Evolutionary conservation across 2,797 vertebrate genomes (phyloP), one percentile per base, ranked within the genome.

Genomic region (Eupleurogrammus muticus): DNA sequence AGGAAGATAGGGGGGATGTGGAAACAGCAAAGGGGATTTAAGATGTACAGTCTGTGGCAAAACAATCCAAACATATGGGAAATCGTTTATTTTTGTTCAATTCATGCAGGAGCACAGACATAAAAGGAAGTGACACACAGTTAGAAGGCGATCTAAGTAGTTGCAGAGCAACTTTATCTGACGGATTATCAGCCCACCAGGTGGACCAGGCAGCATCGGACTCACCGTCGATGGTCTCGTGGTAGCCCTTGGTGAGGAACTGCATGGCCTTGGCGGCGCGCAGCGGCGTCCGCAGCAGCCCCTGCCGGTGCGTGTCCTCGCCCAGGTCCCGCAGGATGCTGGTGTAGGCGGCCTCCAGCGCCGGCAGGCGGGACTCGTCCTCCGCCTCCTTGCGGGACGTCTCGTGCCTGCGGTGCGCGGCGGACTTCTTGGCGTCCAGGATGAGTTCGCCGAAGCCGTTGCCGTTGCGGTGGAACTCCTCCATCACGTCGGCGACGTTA

Each of bases 211-310:
- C 28, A 10, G 9, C 2, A 5, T 48, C 52, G 1, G 4, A 53
- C 94, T 95, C 83, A 96, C 95, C 96, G 32, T 90, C 79, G 14
- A 95, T 72, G 54, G 69, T 92, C 79, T 96, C 95, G 1, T 93
- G 91, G 83, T 96, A 96, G 48, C 96, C 95, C 73, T 95, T 96
- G 79, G 95, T 96, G 66, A 96, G 82, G 80, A 95, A 96, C 87
- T 95, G 95, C 93, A 96, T 95, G 77, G 96, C 94, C 60, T 93
- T 94, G 63, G 95, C 95, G 4, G 96, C 96, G 61, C 96, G 87
- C 14, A 91, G 68, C 12, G 96, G 95, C 3, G 96, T 96, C 69
- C 90, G 91, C 57, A 94, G 73, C 61, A 96, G 90, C 40, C 95
- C 95, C 75, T 95, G 90, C 0, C 96, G 90, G 78, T 92, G 90